Conservation (phyloP, 2,113 vertebrate genomes). For the Zapornia atra region DNA sequence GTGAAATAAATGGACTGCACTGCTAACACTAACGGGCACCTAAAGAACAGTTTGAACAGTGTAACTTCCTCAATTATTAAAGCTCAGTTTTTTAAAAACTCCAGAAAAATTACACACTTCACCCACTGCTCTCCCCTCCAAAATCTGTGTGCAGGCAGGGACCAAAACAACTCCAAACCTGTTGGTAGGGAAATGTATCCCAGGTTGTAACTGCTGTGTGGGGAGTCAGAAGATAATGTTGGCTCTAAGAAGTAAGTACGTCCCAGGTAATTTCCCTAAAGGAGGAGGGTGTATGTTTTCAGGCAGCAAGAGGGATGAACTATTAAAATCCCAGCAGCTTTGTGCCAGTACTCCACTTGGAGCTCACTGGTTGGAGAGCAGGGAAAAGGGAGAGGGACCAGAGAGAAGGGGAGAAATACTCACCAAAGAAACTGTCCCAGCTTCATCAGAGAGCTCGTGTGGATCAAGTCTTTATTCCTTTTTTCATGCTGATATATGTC, state of each 20-base stretch:
- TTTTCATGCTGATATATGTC: background rate
- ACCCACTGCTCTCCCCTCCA: background rate
- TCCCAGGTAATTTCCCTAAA: background rate
- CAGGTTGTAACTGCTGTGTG: background rate
- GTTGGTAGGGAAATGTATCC: rapidly evolving
- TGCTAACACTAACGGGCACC: background rate
- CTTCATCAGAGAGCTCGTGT: background rate
- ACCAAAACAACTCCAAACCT: background rate
- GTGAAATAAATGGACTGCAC: background rate
- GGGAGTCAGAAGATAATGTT: background rate
- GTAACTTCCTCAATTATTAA: background rate
- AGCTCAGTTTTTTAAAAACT: background rate
- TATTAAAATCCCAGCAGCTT: background rate
- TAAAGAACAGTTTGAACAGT: background rate
- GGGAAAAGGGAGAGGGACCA: background rate
- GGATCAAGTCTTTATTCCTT: background rate
- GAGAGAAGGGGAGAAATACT: background rate
- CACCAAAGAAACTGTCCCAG: background rate
- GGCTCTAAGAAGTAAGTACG: background rate
- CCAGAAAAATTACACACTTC: background rate
- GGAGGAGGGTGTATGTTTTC: background rate
- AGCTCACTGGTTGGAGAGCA: background rate
- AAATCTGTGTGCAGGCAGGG: background rate
- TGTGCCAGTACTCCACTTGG: background rate
- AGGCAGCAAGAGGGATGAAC: background rate